Evolutionary conservation across 1,140 invertebrate genomes (phyloP), one percentile per base, ranked within the genome.

Genomic region (Anthonomus grandis): DNA sequence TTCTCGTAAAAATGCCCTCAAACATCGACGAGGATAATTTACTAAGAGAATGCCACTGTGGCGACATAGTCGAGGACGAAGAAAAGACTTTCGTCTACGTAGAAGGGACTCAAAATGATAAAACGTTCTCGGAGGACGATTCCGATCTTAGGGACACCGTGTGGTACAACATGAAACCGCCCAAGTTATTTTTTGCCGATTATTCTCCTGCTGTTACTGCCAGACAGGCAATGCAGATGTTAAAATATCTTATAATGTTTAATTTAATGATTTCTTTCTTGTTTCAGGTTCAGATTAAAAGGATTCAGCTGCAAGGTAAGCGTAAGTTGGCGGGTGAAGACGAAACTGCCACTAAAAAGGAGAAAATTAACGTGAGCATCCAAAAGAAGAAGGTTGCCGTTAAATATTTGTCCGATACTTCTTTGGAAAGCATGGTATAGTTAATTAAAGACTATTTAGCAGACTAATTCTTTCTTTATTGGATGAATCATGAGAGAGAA

Each of bases 201-300:
- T 36, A 39, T 37, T n/a, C 22, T 19, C 57, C 57, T 0, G 12
- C 22, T 2, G 36, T 59, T 0, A 59, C 57, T n/a, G 57, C 57
- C 17, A 15, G 57, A 18, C n/a, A n/a, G n/a, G n/a, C n/a, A n/a
- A n/a, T n/a, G n/a, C n/a, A n/a, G n/a, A n/a, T n/a, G n/a, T n/a
- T n/a, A n/a, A n/a, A n/a, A n/a, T n/a, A n/a, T n/a, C n/a, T n/a
- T n/a, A n/a, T n/a, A n/a, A n/a, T n/a, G n/a, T n/a, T n/a, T n/a
- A n/a, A n/a, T n/a, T n/a, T n/a, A n/a, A n/a, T n/a, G n/a, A n/a
- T n/a, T n/a, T n/a, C n/a, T n/a, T n/a, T n/a, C n/a, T n/a, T n/a
- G n/a, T n/a, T n/a, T n/a, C 57, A 59, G 31, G 49, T 59, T 19
- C 49, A 59, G 41, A 59, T 59, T 9, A 41, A 50, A 23, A 27